These are phyloP conservation scores for Paramormyrops kingsleyae DNA, from an alignment of 2,113 vertebrate species.

Conservation along the genomic window DNA sequence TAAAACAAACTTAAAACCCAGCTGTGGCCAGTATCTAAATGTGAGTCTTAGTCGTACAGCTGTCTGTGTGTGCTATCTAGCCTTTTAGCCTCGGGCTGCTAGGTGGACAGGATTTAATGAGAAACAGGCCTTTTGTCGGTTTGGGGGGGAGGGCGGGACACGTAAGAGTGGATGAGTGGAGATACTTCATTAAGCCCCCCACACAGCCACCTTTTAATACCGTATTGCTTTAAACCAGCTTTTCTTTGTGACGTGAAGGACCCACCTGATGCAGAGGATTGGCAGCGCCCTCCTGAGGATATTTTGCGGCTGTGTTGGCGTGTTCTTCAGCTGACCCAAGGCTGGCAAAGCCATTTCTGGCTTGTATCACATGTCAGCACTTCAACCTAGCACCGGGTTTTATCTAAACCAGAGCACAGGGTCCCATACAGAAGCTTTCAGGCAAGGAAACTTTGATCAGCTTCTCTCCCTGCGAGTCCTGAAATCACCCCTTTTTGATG, in stretches of 20 bases:
- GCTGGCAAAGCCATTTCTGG: constrained; percentile 16
- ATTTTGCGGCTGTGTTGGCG: background rate
- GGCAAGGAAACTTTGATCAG: constrained; percentile 28
- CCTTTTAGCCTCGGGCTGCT: background rate
- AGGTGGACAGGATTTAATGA: background rate
- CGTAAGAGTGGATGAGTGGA: background rate
- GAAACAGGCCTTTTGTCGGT: background rate
- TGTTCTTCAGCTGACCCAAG: background rate
- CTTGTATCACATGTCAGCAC: constrained; percentile 23
- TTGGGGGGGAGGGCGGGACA: background rate
- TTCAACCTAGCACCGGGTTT: background rate
- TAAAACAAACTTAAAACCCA: background rate
- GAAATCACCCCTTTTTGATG: constrained; percentile 33
- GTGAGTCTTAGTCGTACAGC: background rate
- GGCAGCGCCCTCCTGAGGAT: background rate
- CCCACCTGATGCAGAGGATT: background rate
- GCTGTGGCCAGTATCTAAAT: background rate
- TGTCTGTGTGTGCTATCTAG: background rate
- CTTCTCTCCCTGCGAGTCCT: constrained; percentile 20
- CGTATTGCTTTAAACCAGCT: background rate
- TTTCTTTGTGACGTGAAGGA: background rate
- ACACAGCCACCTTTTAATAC: background rate
- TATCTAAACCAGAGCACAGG: constrained; percentile 28
- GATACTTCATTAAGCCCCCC: background rate
- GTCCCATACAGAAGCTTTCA: constrained; percentile 29